Evolutionary conservation across 2,113 vertebrate genomes (phyloP).

Genomic region (Caranx melampygus): DNA sequence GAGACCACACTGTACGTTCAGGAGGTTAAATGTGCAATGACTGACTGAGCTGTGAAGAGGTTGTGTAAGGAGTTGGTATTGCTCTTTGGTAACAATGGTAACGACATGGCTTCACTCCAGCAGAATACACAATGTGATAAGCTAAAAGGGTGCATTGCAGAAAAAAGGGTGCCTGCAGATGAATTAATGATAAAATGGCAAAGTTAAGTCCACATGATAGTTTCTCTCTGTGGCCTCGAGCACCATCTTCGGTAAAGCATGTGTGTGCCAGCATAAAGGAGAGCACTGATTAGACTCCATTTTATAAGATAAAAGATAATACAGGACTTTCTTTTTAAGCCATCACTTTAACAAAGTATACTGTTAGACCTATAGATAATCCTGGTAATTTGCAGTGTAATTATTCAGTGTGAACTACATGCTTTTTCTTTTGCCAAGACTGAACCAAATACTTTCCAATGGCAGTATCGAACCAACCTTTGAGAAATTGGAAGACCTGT

Average conservation of each 20-base stretch:
- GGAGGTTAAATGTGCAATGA: slow-evolving; percentile 14
- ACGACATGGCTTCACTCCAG: slow-evolving; percentile 21
- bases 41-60: slow-evolving; percentile 19
- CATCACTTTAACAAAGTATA: neutral
- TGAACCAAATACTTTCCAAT: slow-evolving; percentile 6
- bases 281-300: neutral
- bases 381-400: neutral
- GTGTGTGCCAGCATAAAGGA: neutral
- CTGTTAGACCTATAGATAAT: neutral
- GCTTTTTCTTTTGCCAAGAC: neutral
- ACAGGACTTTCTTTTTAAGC: neutral
- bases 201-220: slow-evolving; percentile 13
- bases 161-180: slow-evolving; percentile 34
- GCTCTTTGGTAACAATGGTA: slow-evolving; percentile 27
- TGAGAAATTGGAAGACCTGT: slow-evolving; percentile 33
- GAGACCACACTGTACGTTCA: neutral
- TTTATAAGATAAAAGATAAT: neutral
- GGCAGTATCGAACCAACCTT: slow-evolving; percentile 26
- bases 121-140: slow-evolving; percentile 15
- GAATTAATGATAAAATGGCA: slow-evolving; percentile 38
- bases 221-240: slow-evolving; percentile 16
- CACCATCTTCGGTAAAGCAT: neutral
- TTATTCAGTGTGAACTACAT: neutral
- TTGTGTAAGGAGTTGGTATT: neutral
- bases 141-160: slow-evolving; percentile 38